Evolutionary conservation across 2,113 vertebrate species (phyloP).

Genomic region (Poecilia latipinna): DNA sequence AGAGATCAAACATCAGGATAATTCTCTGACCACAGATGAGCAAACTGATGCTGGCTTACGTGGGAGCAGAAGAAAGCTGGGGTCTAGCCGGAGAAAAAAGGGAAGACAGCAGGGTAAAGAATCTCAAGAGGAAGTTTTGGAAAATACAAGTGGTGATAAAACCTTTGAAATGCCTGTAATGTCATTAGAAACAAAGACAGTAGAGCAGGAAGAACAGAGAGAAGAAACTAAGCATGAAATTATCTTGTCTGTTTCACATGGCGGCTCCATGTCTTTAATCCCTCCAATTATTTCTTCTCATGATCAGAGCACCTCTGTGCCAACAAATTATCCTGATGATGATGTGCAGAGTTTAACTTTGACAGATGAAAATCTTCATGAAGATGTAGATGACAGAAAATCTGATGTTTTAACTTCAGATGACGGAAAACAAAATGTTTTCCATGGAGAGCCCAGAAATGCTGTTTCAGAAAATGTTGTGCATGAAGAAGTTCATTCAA

Average conservation of each 20-base stretch:
- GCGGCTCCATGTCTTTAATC: not conserved
- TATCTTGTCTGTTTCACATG: not conserved
- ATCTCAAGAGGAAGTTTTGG: not conserved
- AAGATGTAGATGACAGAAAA: not conserved
- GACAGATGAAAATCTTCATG: not conserved
- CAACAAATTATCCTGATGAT: not conserved
- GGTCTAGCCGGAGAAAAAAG: slow-evolving; percentile 26
- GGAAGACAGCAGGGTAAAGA: not conserved
- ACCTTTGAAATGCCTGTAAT: not conserved
- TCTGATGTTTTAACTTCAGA: too few species aligned
- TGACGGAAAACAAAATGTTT: not conserved
- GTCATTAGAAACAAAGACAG: not conserved
- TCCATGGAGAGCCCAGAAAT: not conserved
- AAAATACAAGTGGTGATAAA: not conserved
- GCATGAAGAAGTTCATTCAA: not conserved
- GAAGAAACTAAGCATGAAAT: not conserved
- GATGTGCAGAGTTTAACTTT: not conserved
- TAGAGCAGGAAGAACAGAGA: not conserved
- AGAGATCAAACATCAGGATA: slow-evolving; percentile 1
- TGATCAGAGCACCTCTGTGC: not conserved
- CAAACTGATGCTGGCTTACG: rapidly evolving
- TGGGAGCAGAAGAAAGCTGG: slow-evolving; percentile 42
- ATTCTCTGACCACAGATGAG: not conserved
- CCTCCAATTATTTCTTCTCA: not conserved
- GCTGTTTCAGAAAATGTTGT: not conserved